These are phyloP conservation scores for Brachionus koreanus DNA, from an alignment of 1,140 invertebrate genomes.

Conservation along the genomic window DNA sequence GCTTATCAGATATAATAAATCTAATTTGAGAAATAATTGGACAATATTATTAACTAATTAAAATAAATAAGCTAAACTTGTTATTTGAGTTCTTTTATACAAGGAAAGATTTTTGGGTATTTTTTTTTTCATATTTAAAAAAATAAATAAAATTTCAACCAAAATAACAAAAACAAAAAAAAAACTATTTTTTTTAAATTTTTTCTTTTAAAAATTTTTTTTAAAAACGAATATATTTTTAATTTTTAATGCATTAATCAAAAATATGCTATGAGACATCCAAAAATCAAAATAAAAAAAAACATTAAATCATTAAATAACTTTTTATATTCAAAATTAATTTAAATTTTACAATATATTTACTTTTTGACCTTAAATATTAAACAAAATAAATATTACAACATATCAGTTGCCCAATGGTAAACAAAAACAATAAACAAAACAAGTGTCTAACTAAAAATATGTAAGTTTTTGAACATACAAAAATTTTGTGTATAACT, in stretches of 20 bases:
- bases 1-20: too few relatives aligned
- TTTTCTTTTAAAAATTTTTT: too few relatives aligned
- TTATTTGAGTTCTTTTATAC: too few relatives aligned
- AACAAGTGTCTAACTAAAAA: background rate
- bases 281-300: background rate
- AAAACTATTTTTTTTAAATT: too few relatives aligned
- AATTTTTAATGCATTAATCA: background rate
- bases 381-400: background rate
- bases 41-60: too few relatives aligned
- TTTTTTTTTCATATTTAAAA: too few relatives aligned
- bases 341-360: background rate
- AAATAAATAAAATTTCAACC: too few relatives aligned
- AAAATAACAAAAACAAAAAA: too few relatives aligned
- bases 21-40: too few relatives aligned
- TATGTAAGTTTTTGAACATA: background rate
- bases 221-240: background rate
- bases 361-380: background rate
- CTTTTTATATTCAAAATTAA: conserved; percentile 1
- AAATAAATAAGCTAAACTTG: too few relatives aligned
- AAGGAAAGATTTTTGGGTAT: too few relatives aligned
- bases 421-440: background rate
- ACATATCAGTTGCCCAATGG: background rate
- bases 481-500: background rate
- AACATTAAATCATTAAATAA: background rate
- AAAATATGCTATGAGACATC: background rate